These are phyloP conservation scores for Aricia artaxerxes DNA, from an alignment of 2,888 invertebrate genomes.

Conservation along the genomic window DNA sequence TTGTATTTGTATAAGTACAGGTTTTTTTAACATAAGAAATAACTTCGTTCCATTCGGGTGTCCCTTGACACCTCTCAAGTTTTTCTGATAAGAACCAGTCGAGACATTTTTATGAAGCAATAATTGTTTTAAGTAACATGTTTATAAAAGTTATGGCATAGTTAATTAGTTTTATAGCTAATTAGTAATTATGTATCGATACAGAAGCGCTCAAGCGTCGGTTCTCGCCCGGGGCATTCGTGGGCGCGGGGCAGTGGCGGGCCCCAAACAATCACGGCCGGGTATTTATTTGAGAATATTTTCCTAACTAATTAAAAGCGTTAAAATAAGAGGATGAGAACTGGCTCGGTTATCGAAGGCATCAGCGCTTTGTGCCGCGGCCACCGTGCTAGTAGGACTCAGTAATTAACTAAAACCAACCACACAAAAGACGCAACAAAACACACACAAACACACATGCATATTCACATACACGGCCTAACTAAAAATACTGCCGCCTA, in stretches of 20 bases:
- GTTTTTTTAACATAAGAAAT: too few species aligned
- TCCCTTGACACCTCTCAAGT: background rate
- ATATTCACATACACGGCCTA: slow-evolving; percentile 37
- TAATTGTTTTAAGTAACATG: background rate
- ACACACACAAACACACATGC: slow-evolving; percentile 54
- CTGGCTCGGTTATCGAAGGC: slow-evolving; percentile 73
- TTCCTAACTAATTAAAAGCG: slow-evolving; percentile 81
- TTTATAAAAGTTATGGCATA: slow-evolving; percentile 4
- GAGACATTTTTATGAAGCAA: background rate
- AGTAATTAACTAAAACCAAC: slow-evolving; percentile 73
- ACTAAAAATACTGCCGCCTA: slow-evolving; percentile 57
- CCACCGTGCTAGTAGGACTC: slow-evolving; percentile 65
- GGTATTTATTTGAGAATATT: slow-evolving; percentile 78
- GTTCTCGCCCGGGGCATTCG: background rate
- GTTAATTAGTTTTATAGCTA: background rate
- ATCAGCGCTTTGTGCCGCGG: slow-evolving; percentile 77
- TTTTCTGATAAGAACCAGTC: background rate
- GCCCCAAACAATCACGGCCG: slow-evolving; percentile 58
- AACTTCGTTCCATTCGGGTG: too few species aligned
- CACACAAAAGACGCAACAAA: slow-evolving; percentile 50
- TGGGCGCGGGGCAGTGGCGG: slow-evolving; percentile 2
- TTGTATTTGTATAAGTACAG: too few species aligned
- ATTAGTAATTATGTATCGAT: background rate
- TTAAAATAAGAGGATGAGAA: slow-evolving; percentile 78
- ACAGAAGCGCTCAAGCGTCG: background rate